A percentile compares a stretch with the other conserved stretches of the same genome.
Conservation (phyloP, 1,140 invertebrate genomes). For the Apolygus lucorum region DNA sequence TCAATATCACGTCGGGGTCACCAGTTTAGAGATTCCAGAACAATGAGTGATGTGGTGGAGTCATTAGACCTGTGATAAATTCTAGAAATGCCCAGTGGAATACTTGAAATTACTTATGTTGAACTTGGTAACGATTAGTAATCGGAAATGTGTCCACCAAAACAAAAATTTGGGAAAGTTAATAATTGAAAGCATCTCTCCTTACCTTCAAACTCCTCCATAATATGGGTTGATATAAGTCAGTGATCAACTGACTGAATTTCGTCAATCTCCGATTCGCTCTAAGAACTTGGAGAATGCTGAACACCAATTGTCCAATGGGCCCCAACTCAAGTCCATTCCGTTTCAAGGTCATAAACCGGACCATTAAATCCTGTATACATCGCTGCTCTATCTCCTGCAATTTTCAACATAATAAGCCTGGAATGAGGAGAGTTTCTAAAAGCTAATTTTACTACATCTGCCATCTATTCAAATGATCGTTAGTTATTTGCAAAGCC, state of each 20-base stretch:
- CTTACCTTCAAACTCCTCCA: slow-evolving; percentile 32
- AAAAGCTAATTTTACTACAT: too few relatives aligned
- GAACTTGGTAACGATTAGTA: too few relatives aligned
- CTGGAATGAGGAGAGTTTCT: too few relatives aligned
- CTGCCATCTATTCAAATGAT: too few relatives aligned
- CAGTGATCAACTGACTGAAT: slow-evolving; percentile 31
- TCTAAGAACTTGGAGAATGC: slow-evolving; percentile 29
- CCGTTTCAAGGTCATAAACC: slow-evolving; percentile 27
- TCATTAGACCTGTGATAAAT: too few relatives aligned
- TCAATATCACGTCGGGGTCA: too few relatives aligned
- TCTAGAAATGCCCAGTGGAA: too few relatives aligned
- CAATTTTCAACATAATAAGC: slow-evolving; percentile 10
- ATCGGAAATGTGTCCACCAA: not conserved
- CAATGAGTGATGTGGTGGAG: too few relatives aligned
- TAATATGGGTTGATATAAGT: slow-evolving; percentile 31
- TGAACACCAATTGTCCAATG: slow-evolving; percentile 26
- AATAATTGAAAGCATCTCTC: not conserved
- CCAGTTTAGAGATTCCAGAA: too few relatives aligned
- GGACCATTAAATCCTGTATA: slow-evolving; percentile 31
- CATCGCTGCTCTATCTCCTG: slow-evolving; percentile 29
- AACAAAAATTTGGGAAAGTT: too few relatives aligned
- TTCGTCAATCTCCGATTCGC: slow-evolving; percentile 14
- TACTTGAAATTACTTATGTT: too few relatives aligned
- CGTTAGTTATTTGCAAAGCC: too few relatives aligned
- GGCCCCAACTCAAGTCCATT: slow-evolving; percentile 19